Evolutionary conservation across 2,888 invertebrate species (phyloP), one percentile per base, ranked within the genome.

Genomic region (Pardosa pseudoannulata): DNA sequence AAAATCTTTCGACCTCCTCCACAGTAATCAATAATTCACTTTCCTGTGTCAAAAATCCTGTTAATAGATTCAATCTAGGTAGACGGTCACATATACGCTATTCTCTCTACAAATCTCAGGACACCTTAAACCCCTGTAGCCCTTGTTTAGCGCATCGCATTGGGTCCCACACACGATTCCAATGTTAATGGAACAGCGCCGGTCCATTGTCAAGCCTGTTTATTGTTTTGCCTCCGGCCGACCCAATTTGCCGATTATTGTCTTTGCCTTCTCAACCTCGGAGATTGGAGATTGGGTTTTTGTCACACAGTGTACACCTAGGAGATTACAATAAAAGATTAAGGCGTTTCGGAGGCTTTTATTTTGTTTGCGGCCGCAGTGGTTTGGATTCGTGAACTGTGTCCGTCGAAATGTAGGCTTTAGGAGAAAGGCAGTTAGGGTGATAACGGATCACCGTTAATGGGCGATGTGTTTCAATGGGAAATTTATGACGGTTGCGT

Each of bases 251-350:
- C 13, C 19, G 46, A 56, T 56, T 19, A 56, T 56, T 56, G 56
- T 56, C 56, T 56, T 19, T 23, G 19, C 3, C 23, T 19, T 56
- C 23, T 56, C 56, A 23, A 23, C 23, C 56, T n/a, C n/a, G n/a
- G n/a, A n/a, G 41, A 16, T 9, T 9, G 9, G 56, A 56, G 56
- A 56, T 56, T 2, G 56, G 23, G 56, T 56, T 56, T 56, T 56
- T 56, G 56, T 56, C 19, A 56, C 56, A 56, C 56, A 6, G 16
- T 46, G 56, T 56, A 23, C 56, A 56, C 56, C 56, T 56, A 56
- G 19, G 3, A 3, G 56, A 56, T 56, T 56, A 56, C 56, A 56
- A 56, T 56, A 23, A 19, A n/a, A 23, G 19, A 56, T 56, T 56
- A 23, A 56, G 56, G 56, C 23, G 56, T 5, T 46, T 11, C n/a